Percentiles rank a stretch among this genome's conserved stretches.
These are phyloP conservation scores for Melanotaenia pygmaea DNA, from an alignment of 2,797 vertebrate species.

Conservation along the genomic window DNA sequence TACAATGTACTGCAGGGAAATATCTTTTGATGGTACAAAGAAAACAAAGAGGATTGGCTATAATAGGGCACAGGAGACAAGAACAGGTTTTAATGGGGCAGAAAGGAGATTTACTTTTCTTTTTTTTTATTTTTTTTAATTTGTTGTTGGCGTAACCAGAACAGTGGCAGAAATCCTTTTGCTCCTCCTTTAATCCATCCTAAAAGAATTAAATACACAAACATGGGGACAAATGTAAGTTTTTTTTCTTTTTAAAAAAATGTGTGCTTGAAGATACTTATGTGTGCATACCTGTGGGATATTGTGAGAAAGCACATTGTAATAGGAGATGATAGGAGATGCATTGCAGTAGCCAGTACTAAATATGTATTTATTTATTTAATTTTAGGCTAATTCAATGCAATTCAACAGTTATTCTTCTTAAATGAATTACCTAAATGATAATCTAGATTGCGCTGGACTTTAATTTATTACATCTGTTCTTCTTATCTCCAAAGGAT, in stretches of 20 bases:
- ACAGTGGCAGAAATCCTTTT: conserved; percentile 22
- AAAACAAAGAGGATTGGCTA: conserved; percentile 54
- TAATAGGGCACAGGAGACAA: conserved; percentile 69
- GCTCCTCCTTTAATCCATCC: conserved; percentile 36
- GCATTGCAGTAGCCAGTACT: not conserved
- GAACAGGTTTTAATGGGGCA: conserved; percentile 67
- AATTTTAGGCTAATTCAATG: not conserved
- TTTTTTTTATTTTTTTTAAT: conserved; percentile 27
- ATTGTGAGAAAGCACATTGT: not conserved
- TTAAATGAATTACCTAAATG: conserved; percentile 14
- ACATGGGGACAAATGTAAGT: conserved; percentile 1
- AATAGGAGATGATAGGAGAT: not conserved
- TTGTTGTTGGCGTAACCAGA: conserved; percentile 46
- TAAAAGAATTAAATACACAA: conserved; percentile 32
- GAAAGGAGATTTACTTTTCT: conserved; percentile 64
- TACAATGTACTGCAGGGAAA: conserved; percentile 65
- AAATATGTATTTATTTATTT: not conserved
- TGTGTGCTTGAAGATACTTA: not conserved
- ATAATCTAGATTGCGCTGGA: conserved; percentile 31
- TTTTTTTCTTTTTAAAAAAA: conserved; percentile 2
- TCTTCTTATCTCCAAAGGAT: conserved; percentile 29
- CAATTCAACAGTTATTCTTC: not conserved
- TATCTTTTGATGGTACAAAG: conserved; percentile 64
- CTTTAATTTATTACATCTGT: not conserved
- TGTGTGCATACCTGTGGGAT: conserved; percentile 3